These are phyloP conservation scores for Vanessa tameamea DNA, from an alignment of 1,140 invertebrate species.

Conservation along the genomic window DNA sequence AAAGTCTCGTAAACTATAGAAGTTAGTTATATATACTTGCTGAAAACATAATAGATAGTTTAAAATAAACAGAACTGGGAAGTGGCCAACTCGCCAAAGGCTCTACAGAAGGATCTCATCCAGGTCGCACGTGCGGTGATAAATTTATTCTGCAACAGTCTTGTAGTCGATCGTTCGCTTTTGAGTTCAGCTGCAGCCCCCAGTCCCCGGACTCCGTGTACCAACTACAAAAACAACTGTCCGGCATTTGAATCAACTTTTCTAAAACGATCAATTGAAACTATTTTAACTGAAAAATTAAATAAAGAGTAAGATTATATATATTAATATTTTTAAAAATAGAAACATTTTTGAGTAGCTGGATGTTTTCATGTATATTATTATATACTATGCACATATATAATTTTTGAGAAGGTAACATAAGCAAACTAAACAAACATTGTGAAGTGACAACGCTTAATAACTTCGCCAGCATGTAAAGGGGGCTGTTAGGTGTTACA, in stretches of 20 bases:
- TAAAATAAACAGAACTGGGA: constrained; percentile 13
- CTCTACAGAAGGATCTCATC: constrained; percentile 8
- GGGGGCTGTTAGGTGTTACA: too few species aligned
- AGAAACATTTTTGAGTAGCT: background rate
- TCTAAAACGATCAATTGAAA: constrained; percentile 8
- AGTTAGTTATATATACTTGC: background rate
- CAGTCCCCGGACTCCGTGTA: constrained; percentile 9
- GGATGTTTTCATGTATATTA: too few species aligned
- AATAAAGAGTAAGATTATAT: background rate
- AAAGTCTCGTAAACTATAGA: too few species aligned
- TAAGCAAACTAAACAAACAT: too few species aligned
- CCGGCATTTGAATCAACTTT: constrained; percentile 13
- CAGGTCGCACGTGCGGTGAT: constrained; percentile 15
- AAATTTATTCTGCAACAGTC: constrained; percentile 19
- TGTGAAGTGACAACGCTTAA: too few species aligned
- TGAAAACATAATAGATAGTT: background rate
- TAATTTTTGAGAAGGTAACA: too few species aligned
- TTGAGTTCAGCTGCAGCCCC: constrained; percentile 3
- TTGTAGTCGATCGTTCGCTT: constrained; percentile 11
- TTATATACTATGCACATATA: too few species aligned
- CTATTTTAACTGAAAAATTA: background rate
- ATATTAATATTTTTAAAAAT: background rate
- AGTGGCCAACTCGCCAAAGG: constrained; percentile 10
- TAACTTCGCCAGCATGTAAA: too few species aligned
- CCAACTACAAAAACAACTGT: constrained; percentile 7